Conservation (phyloP, 1,140 invertebrate genomes). For the Notospermus geniculatus region DNA sequence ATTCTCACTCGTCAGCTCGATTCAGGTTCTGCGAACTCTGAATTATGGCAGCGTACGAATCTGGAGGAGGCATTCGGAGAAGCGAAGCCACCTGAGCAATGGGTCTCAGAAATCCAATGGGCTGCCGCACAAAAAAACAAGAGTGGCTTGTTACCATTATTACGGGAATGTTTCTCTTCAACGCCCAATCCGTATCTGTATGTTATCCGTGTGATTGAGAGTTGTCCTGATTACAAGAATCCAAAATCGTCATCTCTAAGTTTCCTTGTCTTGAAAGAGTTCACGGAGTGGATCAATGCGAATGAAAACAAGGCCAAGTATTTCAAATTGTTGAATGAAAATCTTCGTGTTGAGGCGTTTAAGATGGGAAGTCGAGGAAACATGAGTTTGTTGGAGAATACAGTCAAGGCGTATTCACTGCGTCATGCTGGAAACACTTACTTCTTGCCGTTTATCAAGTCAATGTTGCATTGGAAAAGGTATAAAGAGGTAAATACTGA, state of each 20-base stretch:
- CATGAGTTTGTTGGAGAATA: constrained; percentile 35
- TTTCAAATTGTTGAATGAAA: constrained; percentile 23
- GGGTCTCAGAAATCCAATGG: not conserved
- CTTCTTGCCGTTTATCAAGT: constrained; percentile 30
- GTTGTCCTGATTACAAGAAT: constrained; percentile 29
- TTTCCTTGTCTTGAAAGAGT: constrained; percentile 38
- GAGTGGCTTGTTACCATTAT: not conserved
- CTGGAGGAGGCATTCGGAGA: no score
- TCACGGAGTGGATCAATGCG: constrained; percentile 36
- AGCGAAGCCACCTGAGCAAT: not conserved
- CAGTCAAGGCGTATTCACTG: constrained; percentile 34
- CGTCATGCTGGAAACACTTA: constrained; percentile 35
- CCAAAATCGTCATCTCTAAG: constrained; percentile 38
- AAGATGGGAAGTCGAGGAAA: constrained; percentile 33
- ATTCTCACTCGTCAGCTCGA: no score
- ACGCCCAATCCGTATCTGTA: constrained; percentile 33
- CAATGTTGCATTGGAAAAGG: constrained; percentile 31
- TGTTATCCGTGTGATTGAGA: constrained; percentile 31
- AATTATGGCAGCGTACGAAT: no score
- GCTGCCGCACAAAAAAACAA: no score
- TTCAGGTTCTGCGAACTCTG: no score
- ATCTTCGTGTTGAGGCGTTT: constrained; percentile 31
- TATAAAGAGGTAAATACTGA: constrained; percentile 41
- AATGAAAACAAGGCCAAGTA: constrained; percentile 16
- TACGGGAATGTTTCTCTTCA: constrained; percentile 13